phyloP scores from a whole-genome alignment of 2,797 vertebrate species.

The Mionectes olivaceus region DNA sequence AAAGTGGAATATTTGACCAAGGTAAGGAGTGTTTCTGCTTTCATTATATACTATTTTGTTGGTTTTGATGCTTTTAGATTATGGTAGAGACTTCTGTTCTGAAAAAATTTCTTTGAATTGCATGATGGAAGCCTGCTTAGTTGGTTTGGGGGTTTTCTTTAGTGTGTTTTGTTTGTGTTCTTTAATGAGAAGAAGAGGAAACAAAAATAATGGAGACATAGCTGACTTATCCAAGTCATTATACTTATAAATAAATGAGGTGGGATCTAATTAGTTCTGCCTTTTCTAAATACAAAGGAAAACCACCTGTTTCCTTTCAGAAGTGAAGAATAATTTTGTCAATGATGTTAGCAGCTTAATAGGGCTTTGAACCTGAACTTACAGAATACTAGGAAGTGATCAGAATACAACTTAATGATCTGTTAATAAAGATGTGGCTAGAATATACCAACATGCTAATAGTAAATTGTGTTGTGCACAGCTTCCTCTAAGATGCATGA shows the following conservation, averaged over 20 bases:
- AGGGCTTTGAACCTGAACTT: neutral
- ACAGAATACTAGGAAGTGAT: neutral
- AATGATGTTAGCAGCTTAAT: neutral
- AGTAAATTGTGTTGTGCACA: neutral
- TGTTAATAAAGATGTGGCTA: neutral
- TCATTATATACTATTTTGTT: fast-evolving
- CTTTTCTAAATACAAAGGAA: neutral
- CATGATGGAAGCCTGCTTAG: neutral
- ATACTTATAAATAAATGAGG: neutral
- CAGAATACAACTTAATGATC: neutral
- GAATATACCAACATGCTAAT: neutral
- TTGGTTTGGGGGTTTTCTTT: neutral
- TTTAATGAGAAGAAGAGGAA: neutral
- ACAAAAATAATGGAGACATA: neutral
- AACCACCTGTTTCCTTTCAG: neutral
- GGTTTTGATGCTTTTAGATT: neutral
- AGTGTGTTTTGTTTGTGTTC: neutral
- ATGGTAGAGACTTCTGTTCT: neutral
- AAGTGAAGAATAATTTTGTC: neutral
- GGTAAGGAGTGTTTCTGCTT: constrained; percentile 74
- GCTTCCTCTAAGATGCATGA: neutral
- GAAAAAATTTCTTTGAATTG: neutral
- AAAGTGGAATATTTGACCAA: constrained; percentile 94
- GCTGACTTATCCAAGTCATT: neutral
- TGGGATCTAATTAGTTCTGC: neutral